Evolutionary conservation across 2,113 vertebrate genomes (phyloP).

Genomic region (Nibea albiflora): DNA sequence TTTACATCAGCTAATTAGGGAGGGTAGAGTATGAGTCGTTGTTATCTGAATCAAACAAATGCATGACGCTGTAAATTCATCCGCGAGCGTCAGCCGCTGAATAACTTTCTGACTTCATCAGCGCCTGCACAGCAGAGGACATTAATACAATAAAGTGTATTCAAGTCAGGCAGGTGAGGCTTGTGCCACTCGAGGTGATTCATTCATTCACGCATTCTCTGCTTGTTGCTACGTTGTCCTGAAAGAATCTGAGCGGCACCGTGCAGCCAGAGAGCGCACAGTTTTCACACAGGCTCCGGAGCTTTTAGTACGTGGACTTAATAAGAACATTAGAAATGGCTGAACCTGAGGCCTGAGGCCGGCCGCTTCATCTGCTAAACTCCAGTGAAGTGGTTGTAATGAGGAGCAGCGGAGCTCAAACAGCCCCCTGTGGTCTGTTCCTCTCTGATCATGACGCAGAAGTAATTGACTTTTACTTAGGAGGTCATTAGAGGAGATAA

Average conservation of each 20-base stretch:
- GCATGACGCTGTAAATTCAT: not conserved
- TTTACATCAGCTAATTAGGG: no score
- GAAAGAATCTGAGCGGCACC: not conserved
- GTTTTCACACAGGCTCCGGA: not conserved
- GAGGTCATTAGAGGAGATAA: constrained; percentile 83
- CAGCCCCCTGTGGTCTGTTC: constrained; percentile 70
- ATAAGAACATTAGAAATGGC: not conserved
- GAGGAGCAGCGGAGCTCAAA: constrained; percentile 72
- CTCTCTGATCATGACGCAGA: constrained; percentile 84
- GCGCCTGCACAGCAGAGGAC: no score
- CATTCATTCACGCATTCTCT: not conserved
- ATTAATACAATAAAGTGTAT: not conserved
- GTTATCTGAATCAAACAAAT: not conserved
- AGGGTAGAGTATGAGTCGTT: no score
- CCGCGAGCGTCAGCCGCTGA: not conserved
- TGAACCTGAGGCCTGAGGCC: not conserved
- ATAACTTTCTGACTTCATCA: not conserved
- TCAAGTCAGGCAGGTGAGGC: not conserved
- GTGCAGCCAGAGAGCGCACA: no score
- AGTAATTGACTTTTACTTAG: constrained; percentile 85
- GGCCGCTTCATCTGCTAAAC: constrained; percentile 11
- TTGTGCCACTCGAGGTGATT: not conserved
- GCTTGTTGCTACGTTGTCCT: not conserved
- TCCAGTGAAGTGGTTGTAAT: constrained; percentile 74
- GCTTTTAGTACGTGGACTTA: not conserved